Evolutionary conservation across 2,113 vertebrate species (phyloP), one percentile per base, ranked within the genome.

Genomic region (Cottus gobio): DNA sequence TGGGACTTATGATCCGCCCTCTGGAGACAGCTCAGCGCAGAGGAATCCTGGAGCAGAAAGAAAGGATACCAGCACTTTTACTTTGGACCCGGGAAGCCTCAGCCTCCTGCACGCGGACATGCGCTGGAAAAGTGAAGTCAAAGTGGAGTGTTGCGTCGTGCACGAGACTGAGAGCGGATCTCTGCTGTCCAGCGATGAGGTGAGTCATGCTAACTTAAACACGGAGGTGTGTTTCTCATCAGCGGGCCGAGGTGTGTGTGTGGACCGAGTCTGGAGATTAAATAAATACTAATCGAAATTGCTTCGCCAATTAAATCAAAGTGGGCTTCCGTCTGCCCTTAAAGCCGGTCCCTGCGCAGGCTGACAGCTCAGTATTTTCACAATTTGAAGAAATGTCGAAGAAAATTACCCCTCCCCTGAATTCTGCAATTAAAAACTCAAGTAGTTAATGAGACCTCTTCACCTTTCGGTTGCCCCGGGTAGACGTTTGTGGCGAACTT

Each of bases 41-140:
- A 86, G 89, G 54, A 64, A 42, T 67, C 68, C 73, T 31, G 62
- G 52, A 64, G 62, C 60, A 77, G 71, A 79, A 69, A 28, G 58
- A 54, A 36, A 79, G 34, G 52, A 57, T 22, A 92, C 90, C 86
- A 89, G 16, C 34, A 58, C 39, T 72, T 77, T 54, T 16, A 37
- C 72, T 80, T 72, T 69, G 54, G 42, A 58, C 71, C 5, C 4
- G 5, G 13, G 11, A 46, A 48, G 28, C 68, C 30, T 28, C 50
- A 2, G 5, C 6, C 70, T 42, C 6, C 77, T 10, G 81, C 63
- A 73, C 60, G 0, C 61, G 39, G 75, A 87, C 94, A 98, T 98
- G 97, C 97, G 97, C 92, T 98, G 97, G 97, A 97, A 96, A 94
- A 95, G 95, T 46, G 95, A 96, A 72, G 94, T 93, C 71, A 96